Conservation (phyloP, 2,113 vertebrate genomes). For the Leuciscus idus region DNA sequence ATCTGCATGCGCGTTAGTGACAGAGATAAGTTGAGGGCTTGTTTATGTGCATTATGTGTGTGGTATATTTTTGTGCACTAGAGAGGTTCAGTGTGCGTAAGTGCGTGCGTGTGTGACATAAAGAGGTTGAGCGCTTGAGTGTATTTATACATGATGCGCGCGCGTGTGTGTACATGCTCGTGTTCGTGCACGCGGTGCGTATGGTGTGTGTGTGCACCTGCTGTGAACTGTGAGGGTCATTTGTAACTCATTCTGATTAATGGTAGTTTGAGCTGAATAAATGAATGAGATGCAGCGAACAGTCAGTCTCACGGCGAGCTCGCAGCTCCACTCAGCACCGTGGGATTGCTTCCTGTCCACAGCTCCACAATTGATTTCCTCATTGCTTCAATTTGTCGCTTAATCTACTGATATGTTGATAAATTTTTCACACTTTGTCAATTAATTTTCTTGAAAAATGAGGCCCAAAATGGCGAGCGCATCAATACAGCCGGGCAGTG, state of each 20-base stretch:
- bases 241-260: slow-evolving; percentile 82
- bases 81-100: background rate
- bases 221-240: slow-evolving; percentile 69
- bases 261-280: slow-evolving; percentile 80
- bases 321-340: slow-evolving; percentile 64
- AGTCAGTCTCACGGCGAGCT: slow-evolving; percentile 72
- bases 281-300: slow-evolving; percentile 74
- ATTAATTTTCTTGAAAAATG: slow-evolving; percentile 84
- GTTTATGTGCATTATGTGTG: slow-evolving; percentile 36
- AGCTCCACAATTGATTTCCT: slow-evolving; percentile 83
- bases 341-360: slow-evolving; percentile 68
- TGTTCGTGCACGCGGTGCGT: slow-evolving; percentile 36
- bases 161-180: slow-evolving; percentile 2
- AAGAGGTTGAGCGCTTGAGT: slow-evolving; percentile 32
- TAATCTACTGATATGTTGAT: slow-evolving; percentile 83
- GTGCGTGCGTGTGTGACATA: slow-evolving; percentile 3
- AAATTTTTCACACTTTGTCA: slow-evolving; percentile 80
- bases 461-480: slow-evolving; percentile 66
- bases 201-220: slow-evolving; percentile 57
- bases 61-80: slow-evolving; percentile 16
- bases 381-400: slow-evolving; percentile 82
- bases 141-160: slow-evolving; percentile 34
- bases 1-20: background rate
- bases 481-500: slow-evolving; percentile 71
- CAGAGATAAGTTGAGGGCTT: slow-evolving; percentile 32